phyloP scores from a whole-genome alignment of 2,797 vertebrate species.

The Xiphorhynchus erythropygius region DNA sequence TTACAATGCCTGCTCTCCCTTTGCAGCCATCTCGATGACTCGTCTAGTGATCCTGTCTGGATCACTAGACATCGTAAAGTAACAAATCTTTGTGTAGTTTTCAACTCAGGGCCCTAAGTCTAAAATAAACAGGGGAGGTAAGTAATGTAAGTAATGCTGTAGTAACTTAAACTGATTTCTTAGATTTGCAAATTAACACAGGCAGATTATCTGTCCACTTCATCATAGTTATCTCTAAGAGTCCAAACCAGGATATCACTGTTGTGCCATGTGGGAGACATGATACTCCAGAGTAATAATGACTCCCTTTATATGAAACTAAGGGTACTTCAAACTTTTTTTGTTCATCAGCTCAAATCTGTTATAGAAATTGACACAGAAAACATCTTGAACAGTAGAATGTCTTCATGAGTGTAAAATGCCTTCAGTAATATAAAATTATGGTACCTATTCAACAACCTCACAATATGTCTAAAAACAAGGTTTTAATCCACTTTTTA shows the following conservation, averaged over 20 bases:
- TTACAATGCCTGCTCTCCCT: not conserved
- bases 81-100: not conserved
- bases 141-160: not conserved
- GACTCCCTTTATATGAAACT: not conserved
- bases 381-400: not conserved
- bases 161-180: not conserved
- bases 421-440: not conserved
- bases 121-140: not conserved
- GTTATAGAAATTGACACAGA: not conserved
- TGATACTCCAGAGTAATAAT: not conserved
- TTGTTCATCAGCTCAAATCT: not conserved
- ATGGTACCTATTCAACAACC: not conserved
- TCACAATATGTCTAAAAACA: not conserved
- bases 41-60: no score
- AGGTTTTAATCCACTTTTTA: not conserved
- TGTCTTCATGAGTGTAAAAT: not conserved
- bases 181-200: not conserved
- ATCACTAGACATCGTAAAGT: not conserved
- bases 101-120: not conserved
- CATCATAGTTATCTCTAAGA: not conserved
- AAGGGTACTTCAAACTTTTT: not conserved
- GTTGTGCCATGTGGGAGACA: not conserved
- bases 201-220: not conserved
- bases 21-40: not conserved
- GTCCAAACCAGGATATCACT: not conserved